Percentiles rank a stretch among this genome's conserved stretches.
Evolutionary conservation across 2,888 invertebrate genomes (phyloP).

Genomic region (Drosophila longiperda): DNA sequence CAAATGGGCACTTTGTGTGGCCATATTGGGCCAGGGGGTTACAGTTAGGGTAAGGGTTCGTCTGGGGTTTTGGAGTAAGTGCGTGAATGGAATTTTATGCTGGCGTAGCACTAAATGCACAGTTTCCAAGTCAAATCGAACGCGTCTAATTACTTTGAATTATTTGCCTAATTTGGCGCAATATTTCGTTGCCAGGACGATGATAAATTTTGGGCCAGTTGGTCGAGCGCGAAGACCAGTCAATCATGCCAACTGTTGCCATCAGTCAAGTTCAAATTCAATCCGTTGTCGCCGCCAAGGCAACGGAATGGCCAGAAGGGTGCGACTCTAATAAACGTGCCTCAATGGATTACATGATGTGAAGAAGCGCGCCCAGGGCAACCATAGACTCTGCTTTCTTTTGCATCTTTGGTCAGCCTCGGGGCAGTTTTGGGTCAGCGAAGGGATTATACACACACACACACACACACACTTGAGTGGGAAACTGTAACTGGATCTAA

Average conservation of each 20-base stretch:
- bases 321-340: constrained; percentile 48
- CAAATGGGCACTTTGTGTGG: constrained; percentile 72
- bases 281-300: constrained; percentile 49
- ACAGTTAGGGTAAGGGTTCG: constrained; percentile 20
- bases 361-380: constrained; percentile 31
- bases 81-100: constrained; percentile 54
- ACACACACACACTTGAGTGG: constrained; percentile 29
- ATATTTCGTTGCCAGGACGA: constrained; percentile 73
- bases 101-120: constrained; percentile 31
- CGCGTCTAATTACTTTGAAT: constrained; percentile 78
- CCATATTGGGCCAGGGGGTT: constrained; percentile 36
- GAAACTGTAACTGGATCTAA: constrained; percentile 44
- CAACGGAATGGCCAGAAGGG: constrained; percentile 37
- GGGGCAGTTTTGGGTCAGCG: constrained; percentile 61
- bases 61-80: constrained; percentile 4
- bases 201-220: constrained; percentile 73
- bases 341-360: constrained; percentile 66
- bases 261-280: constrained; percentile 71
- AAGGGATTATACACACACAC: constrained; percentile 49
- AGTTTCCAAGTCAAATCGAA: constrained; percentile 35
- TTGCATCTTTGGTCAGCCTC: constrained; percentile 36
- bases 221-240: constrained; percentile 42
- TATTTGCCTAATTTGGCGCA: constrained; percentile 79
- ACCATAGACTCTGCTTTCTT: background rate
- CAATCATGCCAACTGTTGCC: constrained; percentile 76